Evolutionary conservation across 2,113 vertebrate genomes (phyloP).

Genomic region (Megalops atlanticus): DNA sequence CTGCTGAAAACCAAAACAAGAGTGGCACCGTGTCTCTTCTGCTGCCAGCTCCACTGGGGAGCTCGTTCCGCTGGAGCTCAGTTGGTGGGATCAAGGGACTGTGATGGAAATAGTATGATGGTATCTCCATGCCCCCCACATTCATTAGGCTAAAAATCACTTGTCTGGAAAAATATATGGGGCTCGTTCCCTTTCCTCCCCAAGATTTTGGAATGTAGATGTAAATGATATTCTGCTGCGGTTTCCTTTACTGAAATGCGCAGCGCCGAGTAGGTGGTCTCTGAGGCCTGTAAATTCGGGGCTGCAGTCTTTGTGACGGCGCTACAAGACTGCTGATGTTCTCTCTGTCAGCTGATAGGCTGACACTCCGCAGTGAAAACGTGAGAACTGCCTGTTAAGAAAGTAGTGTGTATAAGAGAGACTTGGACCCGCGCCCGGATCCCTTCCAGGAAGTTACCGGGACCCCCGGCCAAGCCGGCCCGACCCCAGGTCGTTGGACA

Average conservation of each 20-base stretch:
- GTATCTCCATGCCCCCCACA: neutral
- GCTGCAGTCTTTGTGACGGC: neutral
- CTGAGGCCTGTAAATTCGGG: neutral
- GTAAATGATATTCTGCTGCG: neutral
- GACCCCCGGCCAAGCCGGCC: conserved; percentile 35
- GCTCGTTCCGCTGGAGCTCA: neutral
- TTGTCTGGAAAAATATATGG: neutral
- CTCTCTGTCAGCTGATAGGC: neutral
- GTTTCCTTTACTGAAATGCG: neutral
- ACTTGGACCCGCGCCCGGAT: conserved; percentile 24
- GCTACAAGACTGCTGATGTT: neutral
- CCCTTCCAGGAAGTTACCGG: conserved; percentile 22
- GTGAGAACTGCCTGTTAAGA: neutral
- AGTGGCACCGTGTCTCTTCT: neutral
- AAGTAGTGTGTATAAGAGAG: conserved; percentile 17
- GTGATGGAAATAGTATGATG: neutral
- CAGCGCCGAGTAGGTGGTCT: conserved; percentile 15
- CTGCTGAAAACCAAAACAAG: neutral
- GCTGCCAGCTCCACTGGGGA: neutral
- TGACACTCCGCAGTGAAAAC: neutral
- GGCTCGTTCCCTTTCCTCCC: neutral
- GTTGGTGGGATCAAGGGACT: neutral
- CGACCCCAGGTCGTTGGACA: neutral
- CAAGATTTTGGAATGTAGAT: neutral
- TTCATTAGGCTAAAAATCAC: neutral